Conservation (phyloP, 1,140 invertebrate species). For the Adelges cooleyi region DNA sequence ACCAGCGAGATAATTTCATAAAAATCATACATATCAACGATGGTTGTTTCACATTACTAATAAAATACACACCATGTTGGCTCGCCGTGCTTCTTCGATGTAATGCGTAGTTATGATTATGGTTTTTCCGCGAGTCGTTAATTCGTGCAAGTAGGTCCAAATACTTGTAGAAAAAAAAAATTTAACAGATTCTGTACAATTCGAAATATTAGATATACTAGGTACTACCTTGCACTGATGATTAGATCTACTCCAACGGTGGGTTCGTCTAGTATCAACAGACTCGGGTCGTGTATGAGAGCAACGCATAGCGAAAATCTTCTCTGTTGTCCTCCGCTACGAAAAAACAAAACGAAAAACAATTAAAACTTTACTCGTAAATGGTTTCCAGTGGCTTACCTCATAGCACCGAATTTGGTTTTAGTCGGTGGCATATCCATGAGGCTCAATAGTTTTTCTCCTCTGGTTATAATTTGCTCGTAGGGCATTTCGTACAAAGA, state of each 20-base stretch:
- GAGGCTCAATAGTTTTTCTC: neutral
- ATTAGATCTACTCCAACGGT: slow-evolving; percentile 83
- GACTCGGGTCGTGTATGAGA: slow-evolving; percentile 69
- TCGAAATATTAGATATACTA: too few species aligned
- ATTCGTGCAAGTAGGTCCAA: slow-evolving; percentile 47
- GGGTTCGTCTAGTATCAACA: slow-evolving; percentile 82
- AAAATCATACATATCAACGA: neutral
- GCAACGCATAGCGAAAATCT: slow-evolving; percentile 73
- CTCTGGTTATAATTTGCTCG: neutral
- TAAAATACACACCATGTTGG: slow-evolving; percentile 38
- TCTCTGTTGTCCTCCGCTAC: slow-evolving; percentile 75
- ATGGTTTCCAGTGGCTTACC: too few species aligned
- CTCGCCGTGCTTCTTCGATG: slow-evolving; percentile 49
- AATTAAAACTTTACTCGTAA: too few species aligned
- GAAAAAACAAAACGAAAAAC: too few species aligned
- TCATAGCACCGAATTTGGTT: slow-evolving; percentile 17
- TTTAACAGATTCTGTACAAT: neutral
- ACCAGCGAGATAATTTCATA: neutral
- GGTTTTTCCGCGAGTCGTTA: slow-evolving; percentile 40
- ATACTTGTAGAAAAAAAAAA: slow-evolving; percentile 40
- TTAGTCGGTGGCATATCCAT: slow-evolving; percentile 13
- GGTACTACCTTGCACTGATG: slow-evolving; percentile 48
- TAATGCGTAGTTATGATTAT: slow-evolving; percentile 52
- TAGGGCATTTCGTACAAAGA: slow-evolving; percentile 25
- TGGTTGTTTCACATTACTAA: neutral